Conservation (phyloP, 2,797 vertebrate genomes). For the Triplophysa yarkandensis region DNA sequence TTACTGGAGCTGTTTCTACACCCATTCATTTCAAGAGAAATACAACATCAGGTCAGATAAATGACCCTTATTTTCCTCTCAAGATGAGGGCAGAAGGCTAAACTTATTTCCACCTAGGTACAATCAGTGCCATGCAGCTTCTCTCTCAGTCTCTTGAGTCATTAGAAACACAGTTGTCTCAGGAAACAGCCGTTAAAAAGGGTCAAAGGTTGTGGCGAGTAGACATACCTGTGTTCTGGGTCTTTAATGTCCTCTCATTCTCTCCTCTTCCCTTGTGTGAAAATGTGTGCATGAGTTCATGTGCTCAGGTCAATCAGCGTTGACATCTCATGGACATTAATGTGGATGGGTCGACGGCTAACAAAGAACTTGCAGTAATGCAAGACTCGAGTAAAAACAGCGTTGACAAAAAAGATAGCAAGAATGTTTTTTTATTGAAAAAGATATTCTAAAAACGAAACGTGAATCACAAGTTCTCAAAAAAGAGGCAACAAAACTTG, state of each 20-base stretch:
- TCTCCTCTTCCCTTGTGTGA: constrained; percentile 13
- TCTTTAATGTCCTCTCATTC: constrained; percentile 24
- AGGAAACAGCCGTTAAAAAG: constrained; percentile 72
- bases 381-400: background rate
- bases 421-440: constrained; percentile 7
- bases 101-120: constrained; percentile 76
- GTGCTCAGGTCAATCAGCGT: constrained; percentile 11
- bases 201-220: constrained; percentile 73
- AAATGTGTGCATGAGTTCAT: background rate
- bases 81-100: constrained; percentile 75
- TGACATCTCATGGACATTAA: constrained; percentile 2
- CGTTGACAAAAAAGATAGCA: background rate
- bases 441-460: constrained; percentile 35
- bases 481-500: constrained; percentile 6
- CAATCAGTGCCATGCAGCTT: constrained; percentile 75
- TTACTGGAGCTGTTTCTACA: constrained; percentile 17
- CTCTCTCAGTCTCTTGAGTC: constrained; percentile 63
- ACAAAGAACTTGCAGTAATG: background rate
- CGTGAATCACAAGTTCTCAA: constrained; percentile 19
- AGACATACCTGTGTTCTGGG: constrained; percentile 52
- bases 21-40: constrained; percentile 10
- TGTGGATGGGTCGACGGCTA: constrained; percentile 7
- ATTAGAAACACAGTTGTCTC: constrained; percentile 71
- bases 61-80: constrained; percentile 62
- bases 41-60: constrained; percentile 16